Evolutionary conservation across 2,888 invertebrate genomes (phyloP), one percentile per base, ranked within the genome.

Genomic region (Euzophera pinguis): DNA sequence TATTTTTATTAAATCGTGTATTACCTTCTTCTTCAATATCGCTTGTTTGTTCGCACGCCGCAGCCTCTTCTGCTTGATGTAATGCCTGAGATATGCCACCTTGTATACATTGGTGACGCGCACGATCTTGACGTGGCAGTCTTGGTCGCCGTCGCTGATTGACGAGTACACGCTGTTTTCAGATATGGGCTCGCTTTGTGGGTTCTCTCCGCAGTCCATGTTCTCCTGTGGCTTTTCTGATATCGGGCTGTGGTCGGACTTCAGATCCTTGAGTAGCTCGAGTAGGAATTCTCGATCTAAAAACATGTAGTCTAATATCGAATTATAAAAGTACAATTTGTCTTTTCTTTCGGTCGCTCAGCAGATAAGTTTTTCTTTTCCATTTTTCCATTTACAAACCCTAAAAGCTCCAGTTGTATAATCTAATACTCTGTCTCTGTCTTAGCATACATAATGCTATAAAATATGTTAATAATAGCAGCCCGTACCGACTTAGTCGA

Each of bases 101-200:
- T 82, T 85, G 68, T 85, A 89, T 13, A 89, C 83, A 57, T 86
- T 89, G 51, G 87, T 88, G 39, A 89, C 84, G 73, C 81, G 82
- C 47, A 88, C 77, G 50, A 90, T 82, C 64, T 85, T 87, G 50
- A 88, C 78, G 35, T 73, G 76, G 60, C 79, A 84, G 47, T 85
- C 82, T 47, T 76, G 73, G 38, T 76, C 80, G 10, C 59, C 58
- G 39, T 81, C 82, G 60, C 75, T 78, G 3, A 74, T 54, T 1
- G 83, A 73, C 0, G 81, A 78, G 63, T 81, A 81, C 1, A 78
- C 64, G 65, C 77, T 82, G 60, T 71, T 64, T 14, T 77, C 81
- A 0, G 70, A 47, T 1, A 56, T 58, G 0, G 62, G 54, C 3
- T 77, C 76, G 13, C 60, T 60, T 22, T 60, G 68, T 9, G 59